Evolutionary conservation across 53 echinoderm and acorn worm species (phyloP).

Genomic region (Holothuria leucospilota): DNA sequence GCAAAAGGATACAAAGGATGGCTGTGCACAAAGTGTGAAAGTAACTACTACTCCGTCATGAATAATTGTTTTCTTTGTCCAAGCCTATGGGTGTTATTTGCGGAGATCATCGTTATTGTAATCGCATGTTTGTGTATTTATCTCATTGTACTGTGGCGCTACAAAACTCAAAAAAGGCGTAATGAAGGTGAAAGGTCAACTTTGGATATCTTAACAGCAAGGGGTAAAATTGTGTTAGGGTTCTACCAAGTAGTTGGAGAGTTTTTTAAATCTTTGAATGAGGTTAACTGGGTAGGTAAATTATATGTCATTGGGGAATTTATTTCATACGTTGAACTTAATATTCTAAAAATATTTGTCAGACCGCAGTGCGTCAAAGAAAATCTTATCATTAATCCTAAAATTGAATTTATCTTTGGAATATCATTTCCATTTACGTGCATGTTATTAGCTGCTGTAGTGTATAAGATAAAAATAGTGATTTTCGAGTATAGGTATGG

Average conservation of each 20-base stretch:
- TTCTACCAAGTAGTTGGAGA: slow-evolving; percentile 21
- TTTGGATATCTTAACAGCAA: not conserved
- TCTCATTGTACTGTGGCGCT: no score
- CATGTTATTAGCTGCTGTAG: not conserved
- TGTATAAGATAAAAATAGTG: no score
- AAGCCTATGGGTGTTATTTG: not conserved
- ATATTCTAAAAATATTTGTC: not conserved
- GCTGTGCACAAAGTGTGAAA: not conserved
- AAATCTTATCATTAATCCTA: not conserved
- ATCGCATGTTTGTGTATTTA: no score
- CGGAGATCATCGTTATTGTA: no score
- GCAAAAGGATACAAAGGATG: not conserved
- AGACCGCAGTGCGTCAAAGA: not conserved
- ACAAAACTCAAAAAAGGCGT: no score
- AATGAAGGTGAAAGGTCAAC: not conserved
- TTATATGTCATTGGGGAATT: not conserved
- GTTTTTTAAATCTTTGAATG: not conserved
- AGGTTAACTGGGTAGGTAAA: not conserved
- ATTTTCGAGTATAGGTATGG: no score
- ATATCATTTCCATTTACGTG: not conserved
- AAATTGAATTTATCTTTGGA: slow-evolving; percentile 3
- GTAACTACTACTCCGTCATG: not conserved
- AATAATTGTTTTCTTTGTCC: not conserved
- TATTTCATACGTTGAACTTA: not conserved
- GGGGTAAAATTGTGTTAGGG: not conserved